phyloP scores from a whole-genome alignment of 1,140 invertebrate species.

The Solenopsis fugax region DNA sequence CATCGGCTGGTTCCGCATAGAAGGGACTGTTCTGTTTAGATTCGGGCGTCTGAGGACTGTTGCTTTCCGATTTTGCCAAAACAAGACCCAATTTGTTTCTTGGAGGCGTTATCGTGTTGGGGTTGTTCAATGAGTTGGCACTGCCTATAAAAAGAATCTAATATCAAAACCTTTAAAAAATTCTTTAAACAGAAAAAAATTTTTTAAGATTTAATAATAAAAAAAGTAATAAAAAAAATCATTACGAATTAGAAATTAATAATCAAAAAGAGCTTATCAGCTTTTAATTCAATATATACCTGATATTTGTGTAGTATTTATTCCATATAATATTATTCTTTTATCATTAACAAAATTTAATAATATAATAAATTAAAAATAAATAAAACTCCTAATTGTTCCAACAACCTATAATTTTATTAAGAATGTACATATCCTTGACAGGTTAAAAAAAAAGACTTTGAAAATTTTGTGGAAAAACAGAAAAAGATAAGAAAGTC shows the following conservation, averaged over 20 bases:
- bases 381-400: no score
- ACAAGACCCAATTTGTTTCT: slow-evolving; percentile 84
- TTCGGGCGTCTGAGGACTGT: slow-evolving; percentile 83
- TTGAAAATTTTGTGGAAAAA: no score
- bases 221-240: not conserved
- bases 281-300: not conserved
- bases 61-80: slow-evolving; percentile 82
- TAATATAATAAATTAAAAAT: not conserved
- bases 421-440: no score
- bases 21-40: slow-evolving; percentile 93
- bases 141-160: slow-evolving; percentile 75
- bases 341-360: not conserved
- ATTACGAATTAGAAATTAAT: not conserved
- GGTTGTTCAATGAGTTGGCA: slow-evolving; percentile 84
- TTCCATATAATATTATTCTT: no score
- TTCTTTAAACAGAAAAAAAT: not conserved
- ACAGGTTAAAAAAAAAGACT: no score
- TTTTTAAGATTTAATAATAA: not conserved
- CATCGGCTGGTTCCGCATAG: slow-evolving; percentile 96
- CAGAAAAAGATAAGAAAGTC: no score
- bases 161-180: not conserved
- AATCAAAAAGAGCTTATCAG: not conserved
- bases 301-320: no score
- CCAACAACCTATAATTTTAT: no score
- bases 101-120: slow-evolving; percentile 81